A percentile compares a stretch with the other conserved stretches of the same genome.
These are phyloP conservation scores for Zele albiditarsus DNA, from an alignment of 2,888 invertebrate species.

Conservation along the genomic window DNA sequence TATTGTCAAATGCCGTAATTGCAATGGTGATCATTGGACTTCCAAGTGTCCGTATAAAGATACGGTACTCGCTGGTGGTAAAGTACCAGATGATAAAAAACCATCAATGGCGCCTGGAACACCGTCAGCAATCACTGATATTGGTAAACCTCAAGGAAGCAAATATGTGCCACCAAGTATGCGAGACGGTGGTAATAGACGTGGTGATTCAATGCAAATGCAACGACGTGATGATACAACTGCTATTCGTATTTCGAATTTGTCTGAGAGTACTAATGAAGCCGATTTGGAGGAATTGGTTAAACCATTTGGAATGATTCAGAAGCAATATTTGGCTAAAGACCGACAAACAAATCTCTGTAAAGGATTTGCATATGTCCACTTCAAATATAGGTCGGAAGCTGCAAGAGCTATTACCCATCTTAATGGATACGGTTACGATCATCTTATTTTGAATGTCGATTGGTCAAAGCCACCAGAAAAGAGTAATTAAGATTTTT, in stretches of 20 bases:
- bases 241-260: slow-evolving; percentile 97
- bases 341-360: slow-evolving; percentile 91
- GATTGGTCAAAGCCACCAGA: slow-evolving; percentile 96
- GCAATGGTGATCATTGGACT: slow-evolving; percentile 98
- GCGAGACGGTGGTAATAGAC: slow-evolving; percentile 87
- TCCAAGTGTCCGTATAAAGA: slow-evolving; percentile 98
- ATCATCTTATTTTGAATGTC: slow-evolving; percentile 98
- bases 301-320: slow-evolving; percentile 92
- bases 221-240: slow-evolving; percentile 86
- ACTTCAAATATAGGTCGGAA: slow-evolving; percentile 92
- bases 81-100: slow-evolving; percentile 72
- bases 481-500: slow-evolving; percentile 23
- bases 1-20: slow-evolving; percentile 90
- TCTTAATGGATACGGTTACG: slow-evolving; percentile 95
- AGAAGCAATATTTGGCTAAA: slow-evolving; percentile 95
- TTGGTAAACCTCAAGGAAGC: slow-evolving; percentile 73
- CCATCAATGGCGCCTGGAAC: slow-evolving; percentile 56
- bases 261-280: slow-evolving; percentile 96
- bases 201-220: slow-evolving; percentile 80
- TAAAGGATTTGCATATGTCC: slow-evolving; percentile 99
- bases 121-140: slow-evolving; percentile 59
- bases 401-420: slow-evolving; percentile 93
- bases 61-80: slow-evolving; percentile 82
- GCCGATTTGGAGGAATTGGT: slow-evolving; percentile 97
- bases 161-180: slow-evolving; percentile 93